Percentiles rank a stretch among this genome's conserved stretches.
Conservation (phyloP, 2,797 vertebrate species). For the Gymnodraco acuticeps region DNA sequence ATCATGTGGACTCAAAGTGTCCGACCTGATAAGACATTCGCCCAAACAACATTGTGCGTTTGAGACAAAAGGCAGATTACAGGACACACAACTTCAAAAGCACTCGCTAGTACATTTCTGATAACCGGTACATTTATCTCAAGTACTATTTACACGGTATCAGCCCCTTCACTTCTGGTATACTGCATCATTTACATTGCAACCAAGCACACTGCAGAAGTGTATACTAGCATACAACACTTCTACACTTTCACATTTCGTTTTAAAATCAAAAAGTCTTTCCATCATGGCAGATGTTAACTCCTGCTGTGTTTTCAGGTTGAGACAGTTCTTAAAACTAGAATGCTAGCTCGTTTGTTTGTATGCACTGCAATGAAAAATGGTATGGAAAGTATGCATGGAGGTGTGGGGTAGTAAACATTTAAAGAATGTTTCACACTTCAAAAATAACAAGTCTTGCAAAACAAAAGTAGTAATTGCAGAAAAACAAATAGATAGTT, state of each 20-base stretch:
- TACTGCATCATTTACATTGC: constrained; percentile 10
- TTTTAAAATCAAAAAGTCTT: background rate
- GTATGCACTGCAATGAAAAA: background rate
- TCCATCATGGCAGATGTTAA: background rate
- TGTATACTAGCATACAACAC: constrained; percentile 1
- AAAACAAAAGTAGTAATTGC: constrained; percentile 12
- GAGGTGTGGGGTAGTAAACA: background rate
- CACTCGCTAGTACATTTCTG: background rate
- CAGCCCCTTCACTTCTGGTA: constrained; percentile 2
- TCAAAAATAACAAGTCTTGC: background rate
- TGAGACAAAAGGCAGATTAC: constrained; percentile 16
- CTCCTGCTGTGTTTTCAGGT: background rate
- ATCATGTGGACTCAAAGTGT: background rate
- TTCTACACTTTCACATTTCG: background rate
- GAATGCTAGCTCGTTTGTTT: background rate
- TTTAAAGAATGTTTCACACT: constrained; percentile 23
- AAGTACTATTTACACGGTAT: background rate
- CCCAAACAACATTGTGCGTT: background rate
- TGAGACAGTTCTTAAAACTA: background rate
- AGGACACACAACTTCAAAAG: background rate
- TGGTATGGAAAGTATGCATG: constrained; percentile 11
- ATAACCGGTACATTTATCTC: background rate
- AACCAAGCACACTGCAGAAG: constrained; percentile 10
- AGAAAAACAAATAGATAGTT: background rate
- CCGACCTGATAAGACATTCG: background rate